A percentile compares a stretch with the other conserved stretches of the same genome.
Evolutionary conservation across 2,888 invertebrate species (phyloP).

Genomic region (Heliconius aoede): DNA sequence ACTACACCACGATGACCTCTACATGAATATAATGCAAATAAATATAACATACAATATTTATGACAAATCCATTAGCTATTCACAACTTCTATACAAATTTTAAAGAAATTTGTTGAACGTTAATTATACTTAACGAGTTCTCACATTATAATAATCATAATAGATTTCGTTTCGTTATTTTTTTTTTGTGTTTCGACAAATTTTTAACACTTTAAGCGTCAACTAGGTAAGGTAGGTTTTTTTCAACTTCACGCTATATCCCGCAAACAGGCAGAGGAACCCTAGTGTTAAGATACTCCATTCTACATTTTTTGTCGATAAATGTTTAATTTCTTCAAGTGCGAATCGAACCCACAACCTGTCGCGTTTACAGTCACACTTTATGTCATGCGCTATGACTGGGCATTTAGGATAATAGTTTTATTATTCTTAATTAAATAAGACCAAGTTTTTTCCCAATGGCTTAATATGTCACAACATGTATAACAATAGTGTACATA

Average conservation of each 20-base stretch:
- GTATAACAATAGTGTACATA: background rate
- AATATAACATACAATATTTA: background rate
- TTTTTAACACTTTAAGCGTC: background rate
- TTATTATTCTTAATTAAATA: conserved; percentile 1
- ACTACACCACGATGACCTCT: background rate
- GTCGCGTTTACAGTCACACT: too few relatives aligned
- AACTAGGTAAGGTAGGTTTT: background rate
- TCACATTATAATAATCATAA: conserved; percentile 27
- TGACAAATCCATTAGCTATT: conserved; percentile 1
- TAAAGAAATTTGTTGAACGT: conserved; percentile 13
- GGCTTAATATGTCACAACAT: background rate
- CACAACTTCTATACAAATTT: background rate
- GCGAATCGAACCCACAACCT: too few relatives aligned
- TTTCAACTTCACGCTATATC: too few relatives aligned
- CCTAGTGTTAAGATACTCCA: too few relatives aligned
- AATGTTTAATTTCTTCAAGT: too few relatives aligned
- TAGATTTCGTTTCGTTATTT: conserved; percentile 9
- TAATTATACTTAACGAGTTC: conserved; percentile 30
- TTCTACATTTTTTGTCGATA: too few relatives aligned
- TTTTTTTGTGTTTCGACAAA: background rate
- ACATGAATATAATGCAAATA: background rate
- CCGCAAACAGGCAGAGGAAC: too few relatives aligned
- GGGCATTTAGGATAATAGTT: background rate
- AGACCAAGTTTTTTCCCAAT: background rate
- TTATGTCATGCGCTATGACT: too few relatives aligned